phyloP scores from a whole-genome alignment of 1,140 invertebrate species.

The Steinernema khuongi region DNA sequence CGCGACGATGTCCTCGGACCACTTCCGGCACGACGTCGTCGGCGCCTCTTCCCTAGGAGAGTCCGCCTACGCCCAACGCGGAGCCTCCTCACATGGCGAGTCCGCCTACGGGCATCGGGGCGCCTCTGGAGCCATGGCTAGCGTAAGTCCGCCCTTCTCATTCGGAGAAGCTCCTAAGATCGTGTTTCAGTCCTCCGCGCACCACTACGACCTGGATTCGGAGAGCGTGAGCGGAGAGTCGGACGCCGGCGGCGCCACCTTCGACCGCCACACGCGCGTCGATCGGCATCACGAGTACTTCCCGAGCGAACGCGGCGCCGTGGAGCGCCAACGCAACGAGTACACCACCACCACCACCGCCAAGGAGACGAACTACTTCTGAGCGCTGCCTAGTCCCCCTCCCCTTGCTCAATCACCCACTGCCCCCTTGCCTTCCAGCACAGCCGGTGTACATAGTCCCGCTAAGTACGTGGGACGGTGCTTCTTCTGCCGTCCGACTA shows the following conservation, averaged over 20 bases:
- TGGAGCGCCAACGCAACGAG: slow-evolving; percentile 35
- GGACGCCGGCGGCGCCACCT: slow-evolving; percentile 31
- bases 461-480: not conserved
- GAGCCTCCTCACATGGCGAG: too few relatives aligned
- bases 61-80: not conserved
- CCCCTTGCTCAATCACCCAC: not conserved
- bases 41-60: slow-evolving; percentile 25
- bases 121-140: slow-evolving; percentile 4
- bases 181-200: slow-evolving; percentile 12
- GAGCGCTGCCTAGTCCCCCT: not conserved
- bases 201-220: slow-evolving; percentile 32
- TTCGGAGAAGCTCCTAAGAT: not conserved
- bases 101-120: slow-evolving; percentile 10
- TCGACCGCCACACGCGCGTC: slow-evolving; percentile 29
- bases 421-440: slow-evolving; percentile 8
- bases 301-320: slow-evolving; percentile 32
- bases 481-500: not conserved
- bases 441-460: slow-evolving; percentile 10
- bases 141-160: not conserved
- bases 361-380: slow-evolving; percentile 41
- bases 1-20: slow-evolving; percentile 39
- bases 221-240: slow-evolving; percentile 17
- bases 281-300: slow-evolving; percentile 38
- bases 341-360: slow-evolving; percentile 35
- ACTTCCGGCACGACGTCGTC: slow-evolving; percentile 31